These are phyloP conservation scores for rabbit (Oryctolagus cuniculus) DNA, from an alignment of 2,113 vertebrate species.

Conservation along the genomic window DNA sequence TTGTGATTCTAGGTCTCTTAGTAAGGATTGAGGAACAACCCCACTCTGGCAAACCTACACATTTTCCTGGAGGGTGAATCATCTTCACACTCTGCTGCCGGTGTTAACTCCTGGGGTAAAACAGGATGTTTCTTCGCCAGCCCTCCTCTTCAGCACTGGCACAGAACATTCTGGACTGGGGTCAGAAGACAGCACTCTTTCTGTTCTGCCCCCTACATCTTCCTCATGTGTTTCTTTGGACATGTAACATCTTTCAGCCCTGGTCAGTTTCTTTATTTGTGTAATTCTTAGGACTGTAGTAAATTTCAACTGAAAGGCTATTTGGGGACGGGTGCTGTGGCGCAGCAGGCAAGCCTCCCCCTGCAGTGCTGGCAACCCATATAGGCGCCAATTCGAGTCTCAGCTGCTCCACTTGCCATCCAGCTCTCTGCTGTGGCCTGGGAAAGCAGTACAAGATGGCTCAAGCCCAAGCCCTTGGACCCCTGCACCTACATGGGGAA, in stretches of 20 bases:
- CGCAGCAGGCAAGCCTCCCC: too few species aligned
- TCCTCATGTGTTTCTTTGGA: neutral
- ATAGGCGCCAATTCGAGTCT: too few species aligned
- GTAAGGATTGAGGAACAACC: conserved; percentile 31
- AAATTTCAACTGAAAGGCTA: neutral
- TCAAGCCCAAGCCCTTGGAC: too few species aligned
- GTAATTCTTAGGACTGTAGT: neutral
- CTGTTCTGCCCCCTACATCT: neutral
- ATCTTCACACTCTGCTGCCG: neutral
- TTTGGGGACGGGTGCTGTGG: neutral
- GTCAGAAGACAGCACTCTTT: neutral
- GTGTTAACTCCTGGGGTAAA: neutral
- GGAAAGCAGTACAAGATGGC: too few species aligned
- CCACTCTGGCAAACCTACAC: neutral
- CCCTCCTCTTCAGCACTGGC: neutral
- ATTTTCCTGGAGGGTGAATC: conserved; percentile 26
- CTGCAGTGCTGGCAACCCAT: too few species aligned
- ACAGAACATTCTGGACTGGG: neutral
- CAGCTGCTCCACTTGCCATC: too few species aligned
- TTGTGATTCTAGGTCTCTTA: neutral
- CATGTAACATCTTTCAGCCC: neutral
- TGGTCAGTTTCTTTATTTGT: conserved; percentile 12
- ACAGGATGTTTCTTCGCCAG: conserved; percentile 9
- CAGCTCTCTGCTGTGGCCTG: too few species aligned
- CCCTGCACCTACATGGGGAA: too few species aligned